Conservation (phyloP, 2,888 invertebrate species). For the Nesidiocoris tenuis region DNA sequence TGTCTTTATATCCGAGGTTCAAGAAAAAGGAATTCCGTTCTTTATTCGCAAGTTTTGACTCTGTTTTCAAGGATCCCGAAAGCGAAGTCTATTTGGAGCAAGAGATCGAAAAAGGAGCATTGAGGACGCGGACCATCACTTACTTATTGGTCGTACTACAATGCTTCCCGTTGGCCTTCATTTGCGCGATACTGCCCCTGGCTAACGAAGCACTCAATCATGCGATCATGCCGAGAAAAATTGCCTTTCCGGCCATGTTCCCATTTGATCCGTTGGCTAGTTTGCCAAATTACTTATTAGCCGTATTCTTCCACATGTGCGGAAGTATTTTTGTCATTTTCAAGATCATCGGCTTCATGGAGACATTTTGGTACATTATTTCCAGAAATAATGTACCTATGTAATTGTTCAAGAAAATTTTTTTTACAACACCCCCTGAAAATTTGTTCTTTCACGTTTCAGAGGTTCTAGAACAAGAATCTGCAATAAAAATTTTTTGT, state of each 20-base stretch:
- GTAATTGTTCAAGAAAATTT: too few species aligned
- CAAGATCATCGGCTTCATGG: neutral
- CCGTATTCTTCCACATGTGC: neutral
- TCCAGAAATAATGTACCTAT: too few species aligned
- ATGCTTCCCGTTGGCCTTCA: neutral
- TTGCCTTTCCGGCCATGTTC: neutral
- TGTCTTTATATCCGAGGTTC: neutral
- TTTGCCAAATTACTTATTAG: neutral
- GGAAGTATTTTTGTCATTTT: neutral
- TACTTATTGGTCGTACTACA: neutral
- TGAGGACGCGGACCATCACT: neutral
- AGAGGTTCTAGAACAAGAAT: too few species aligned
- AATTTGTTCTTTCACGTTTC: too few species aligned
- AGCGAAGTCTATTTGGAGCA: neutral
- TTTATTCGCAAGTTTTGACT: neutral
- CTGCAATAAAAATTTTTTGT: too few species aligned
- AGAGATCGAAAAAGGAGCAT: neutral
- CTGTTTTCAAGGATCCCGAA: neutral
- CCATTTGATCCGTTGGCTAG: slow-evolving; percentile 2
- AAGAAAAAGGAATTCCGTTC: neutral
- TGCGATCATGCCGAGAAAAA: neutral
- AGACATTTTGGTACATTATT: too few species aligned
- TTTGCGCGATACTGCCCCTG: neutral
- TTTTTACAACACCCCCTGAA: too few species aligned
- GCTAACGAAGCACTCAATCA: neutral